Percentiles rank a stretch among this genome's conserved stretches.
These are phyloP conservation scores for Ylistrum balloti DNA, from an alignment of 1,140 invertebrate genomes.

Conservation along the genomic window DNA sequence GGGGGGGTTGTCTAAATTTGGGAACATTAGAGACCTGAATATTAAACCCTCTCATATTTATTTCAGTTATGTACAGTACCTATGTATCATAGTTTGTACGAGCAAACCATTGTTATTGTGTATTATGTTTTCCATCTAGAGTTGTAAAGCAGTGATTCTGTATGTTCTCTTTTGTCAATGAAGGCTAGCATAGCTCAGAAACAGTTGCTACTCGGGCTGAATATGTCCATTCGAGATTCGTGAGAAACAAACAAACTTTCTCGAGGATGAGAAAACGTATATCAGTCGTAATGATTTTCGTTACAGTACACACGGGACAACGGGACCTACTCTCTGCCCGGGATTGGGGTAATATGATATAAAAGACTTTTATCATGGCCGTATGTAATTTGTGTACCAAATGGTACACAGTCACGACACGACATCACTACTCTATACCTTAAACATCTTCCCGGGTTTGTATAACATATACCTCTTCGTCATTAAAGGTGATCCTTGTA, in stretches of 20 bases:
- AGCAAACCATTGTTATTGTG: too few species aligned
- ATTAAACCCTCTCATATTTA: too few species aligned
- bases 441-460: neutral
- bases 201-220: neutral
- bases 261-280: neutral
- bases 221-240: neutral
- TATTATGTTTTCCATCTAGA: too few species aligned
- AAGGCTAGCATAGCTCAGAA: neutral
- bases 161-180: neutral
- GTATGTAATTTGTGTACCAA: neutral
- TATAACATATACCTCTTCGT: neutral
- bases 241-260: conserved; percentile 29
- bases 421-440: neutral
- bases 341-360: neutral
- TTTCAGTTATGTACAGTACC: too few species aligned
- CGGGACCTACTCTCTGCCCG: neutral
- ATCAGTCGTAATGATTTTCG: neutral
- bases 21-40: too few species aligned
- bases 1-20: too few species aligned
- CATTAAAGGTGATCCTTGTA: neutral
- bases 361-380: neutral
- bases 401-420: conserved; percentile 2
- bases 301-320: neutral
- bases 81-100: too few species aligned
- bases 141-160: too few species aligned